Percentiles rank a stretch among this genome's conserved stretches.
Evolutionary conservation across 2,113 vertebrate genomes (phyloP).

Genomic region (Heloderma charlesbogerti): DNA sequence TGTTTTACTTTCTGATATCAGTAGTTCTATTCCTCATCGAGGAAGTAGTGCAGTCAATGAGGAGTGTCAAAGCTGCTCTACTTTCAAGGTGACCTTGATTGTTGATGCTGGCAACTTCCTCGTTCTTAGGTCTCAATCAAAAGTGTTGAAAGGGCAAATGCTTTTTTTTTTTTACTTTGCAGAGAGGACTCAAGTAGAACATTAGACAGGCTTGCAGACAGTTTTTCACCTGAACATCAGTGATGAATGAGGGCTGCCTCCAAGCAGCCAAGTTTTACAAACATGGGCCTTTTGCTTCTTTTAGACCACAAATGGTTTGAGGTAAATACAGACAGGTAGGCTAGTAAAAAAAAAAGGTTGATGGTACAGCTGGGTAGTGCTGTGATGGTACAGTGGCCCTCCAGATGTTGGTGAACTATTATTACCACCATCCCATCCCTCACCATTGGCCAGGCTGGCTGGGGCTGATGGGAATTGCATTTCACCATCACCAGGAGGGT

Average conservation of each 20-base stretch:
- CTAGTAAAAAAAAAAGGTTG: neutral
- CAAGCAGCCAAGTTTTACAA: neutral
- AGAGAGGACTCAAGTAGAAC: neutral
- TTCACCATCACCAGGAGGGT: too few relatives aligned
- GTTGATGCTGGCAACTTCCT: neutral
- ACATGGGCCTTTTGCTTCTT: neutral
- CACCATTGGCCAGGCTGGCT: too few relatives aligned
- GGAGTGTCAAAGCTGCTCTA: neutral
- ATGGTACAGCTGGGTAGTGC: neutral
- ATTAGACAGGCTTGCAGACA: neutral
- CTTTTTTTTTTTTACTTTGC: neutral
- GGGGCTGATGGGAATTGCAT: too few relatives aligned
- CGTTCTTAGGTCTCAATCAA: neutral
- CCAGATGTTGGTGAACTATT: too few relatives aligned
- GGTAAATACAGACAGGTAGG: too few relatives aligned
- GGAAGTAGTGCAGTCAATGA: too few relatives aligned
- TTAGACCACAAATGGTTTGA: neutral
- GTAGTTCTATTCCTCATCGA: neutral
- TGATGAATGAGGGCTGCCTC: neutral
- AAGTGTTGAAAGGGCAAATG: neutral
- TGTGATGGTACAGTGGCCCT: too few relatives aligned
- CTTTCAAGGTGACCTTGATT: neutral
- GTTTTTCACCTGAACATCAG: neutral
- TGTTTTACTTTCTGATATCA: neutral
- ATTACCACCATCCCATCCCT: too few relatives aligned